phyloP scores from a whole-genome alignment of 2,113 vertebrate species.

The Pontoporia blainvillei region DNA sequence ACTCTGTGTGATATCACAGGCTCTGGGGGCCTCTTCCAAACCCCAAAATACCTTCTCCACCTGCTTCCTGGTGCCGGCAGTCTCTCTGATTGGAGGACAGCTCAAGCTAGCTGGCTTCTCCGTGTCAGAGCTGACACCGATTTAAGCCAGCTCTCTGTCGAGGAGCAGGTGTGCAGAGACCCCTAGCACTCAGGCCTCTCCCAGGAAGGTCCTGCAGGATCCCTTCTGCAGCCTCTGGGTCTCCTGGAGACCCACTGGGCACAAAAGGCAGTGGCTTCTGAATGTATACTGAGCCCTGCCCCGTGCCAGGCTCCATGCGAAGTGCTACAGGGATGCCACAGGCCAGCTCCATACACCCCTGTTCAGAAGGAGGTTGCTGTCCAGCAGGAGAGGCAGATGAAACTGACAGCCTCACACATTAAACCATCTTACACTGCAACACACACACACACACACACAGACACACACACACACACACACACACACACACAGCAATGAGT shows the following conservation, averaged over 20 bases:
- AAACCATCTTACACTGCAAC: accelerated
- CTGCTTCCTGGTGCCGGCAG: not conserved
- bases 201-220: accelerated
- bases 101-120: not conserved
- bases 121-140: accelerated
- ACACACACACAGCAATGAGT: not conserved
- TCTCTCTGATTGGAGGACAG: not conserved
- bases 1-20: slow-evolving; percentile 30
- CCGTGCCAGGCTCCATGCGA: not conserved
- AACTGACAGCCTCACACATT: no score
- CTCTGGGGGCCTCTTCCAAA: slow-evolving; percentile 22
- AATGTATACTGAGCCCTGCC: accelerated
- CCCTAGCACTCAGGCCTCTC: accelerated
- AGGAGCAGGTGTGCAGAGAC: accelerated
- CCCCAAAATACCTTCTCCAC: slow-evolving; percentile 46
- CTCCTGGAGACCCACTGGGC: not conserved
- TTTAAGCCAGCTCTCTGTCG: accelerated
- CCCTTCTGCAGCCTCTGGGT: accelerated
- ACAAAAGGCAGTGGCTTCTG: not conserved
- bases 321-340: accelerated
- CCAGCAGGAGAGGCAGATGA: not conserved
- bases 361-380: accelerated
- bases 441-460: no score
- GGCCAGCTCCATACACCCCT: accelerated
- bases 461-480: accelerated